Evolutionary conservation across 2,113 vertebrate species (phyloP).

Genomic region (Tetraodon nigroviridis): DNA sequence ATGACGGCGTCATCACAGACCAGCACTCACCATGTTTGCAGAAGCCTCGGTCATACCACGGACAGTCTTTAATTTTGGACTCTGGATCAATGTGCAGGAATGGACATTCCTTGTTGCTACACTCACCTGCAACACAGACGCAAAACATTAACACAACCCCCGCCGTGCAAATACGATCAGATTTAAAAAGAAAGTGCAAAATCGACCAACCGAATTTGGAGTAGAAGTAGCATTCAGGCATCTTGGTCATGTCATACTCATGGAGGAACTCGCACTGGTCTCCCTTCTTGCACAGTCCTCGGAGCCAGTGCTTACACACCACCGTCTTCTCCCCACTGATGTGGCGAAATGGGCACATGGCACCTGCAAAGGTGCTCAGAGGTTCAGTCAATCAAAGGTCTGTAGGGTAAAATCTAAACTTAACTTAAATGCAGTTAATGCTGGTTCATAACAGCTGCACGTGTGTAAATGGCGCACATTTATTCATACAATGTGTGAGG

Average conservation of each 20-base stretch:
- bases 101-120: constrained; percentile 98
- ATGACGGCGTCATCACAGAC: background rate
- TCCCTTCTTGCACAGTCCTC: constrained; percentile 97
- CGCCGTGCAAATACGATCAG: background rate
- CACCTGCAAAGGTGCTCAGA: constrained; percentile 66
- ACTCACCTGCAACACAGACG: constrained; percentile 79
- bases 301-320: constrained; percentile 98
- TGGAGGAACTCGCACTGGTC: constrained; percentile 99
- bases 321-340: constrained; percentile 99
- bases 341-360: constrained; percentile 97
- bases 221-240: constrained; percentile 99
- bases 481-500: too few species aligned
- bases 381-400: too few species aligned
- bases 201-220: constrained; percentile 90
- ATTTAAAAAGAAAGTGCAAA: background rate
- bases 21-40: constrained; percentile 90
- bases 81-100: constrained; percentile 98
- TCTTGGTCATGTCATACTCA: constrained; percentile 99
- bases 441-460: too few species aligned
- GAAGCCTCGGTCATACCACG: constrained; percentile 98
- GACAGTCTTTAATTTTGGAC: constrained; percentile 99
- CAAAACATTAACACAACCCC: background rate
- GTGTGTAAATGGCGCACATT: too few species aligned
- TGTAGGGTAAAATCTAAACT: too few species aligned
- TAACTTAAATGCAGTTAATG: too few species aligned